phyloP scores from a whole-genome alignment of 2,797 vertebrate species.

The Sebastes melanostomus region DNA sequence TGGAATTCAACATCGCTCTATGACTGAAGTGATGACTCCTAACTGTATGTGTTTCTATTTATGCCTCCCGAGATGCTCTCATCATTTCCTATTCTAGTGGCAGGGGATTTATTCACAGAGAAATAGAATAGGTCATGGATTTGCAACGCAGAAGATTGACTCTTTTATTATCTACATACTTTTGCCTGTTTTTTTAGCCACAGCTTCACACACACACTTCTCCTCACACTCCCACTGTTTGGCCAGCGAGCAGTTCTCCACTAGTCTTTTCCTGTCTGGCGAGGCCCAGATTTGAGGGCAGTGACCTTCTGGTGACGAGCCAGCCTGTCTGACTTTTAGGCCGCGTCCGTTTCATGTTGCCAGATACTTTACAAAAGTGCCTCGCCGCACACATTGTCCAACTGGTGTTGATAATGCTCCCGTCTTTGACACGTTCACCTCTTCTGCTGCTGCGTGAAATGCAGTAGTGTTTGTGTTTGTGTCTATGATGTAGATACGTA shows the following conservation, averaged over 20 bases:
- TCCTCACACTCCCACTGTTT: background rate
- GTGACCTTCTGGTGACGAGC: conserved; percentile 7
- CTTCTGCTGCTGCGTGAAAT: background rate
- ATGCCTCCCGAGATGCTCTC: background rate
- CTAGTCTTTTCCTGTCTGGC: conserved; percentile 13
- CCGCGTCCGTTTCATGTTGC: background rate
- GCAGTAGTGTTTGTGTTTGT: background rate
- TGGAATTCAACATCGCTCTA: background rate
- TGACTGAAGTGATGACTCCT: conserved; percentile 7
- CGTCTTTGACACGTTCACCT: background rate
- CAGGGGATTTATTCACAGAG: background rate
- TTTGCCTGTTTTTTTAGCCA: conserved; percentile 5
- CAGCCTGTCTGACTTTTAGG: conserved; percentile 8
- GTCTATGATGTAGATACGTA: background rate
- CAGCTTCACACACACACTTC: background rate
- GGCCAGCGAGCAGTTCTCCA: conserved; percentile 11
- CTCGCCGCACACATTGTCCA: background rate
- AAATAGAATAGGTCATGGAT: background rate
- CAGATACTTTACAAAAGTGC: background rate
- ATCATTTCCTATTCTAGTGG: background rate
- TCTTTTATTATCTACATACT: background rate
- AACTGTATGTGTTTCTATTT: conserved; percentile 16
- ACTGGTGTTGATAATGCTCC: background rate
- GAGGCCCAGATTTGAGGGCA: background rate
- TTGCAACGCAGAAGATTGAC: background rate